Base-by-base conservation (phyloP, 2,888 invertebrate species). In the Agrochola circellaris region DNA sequence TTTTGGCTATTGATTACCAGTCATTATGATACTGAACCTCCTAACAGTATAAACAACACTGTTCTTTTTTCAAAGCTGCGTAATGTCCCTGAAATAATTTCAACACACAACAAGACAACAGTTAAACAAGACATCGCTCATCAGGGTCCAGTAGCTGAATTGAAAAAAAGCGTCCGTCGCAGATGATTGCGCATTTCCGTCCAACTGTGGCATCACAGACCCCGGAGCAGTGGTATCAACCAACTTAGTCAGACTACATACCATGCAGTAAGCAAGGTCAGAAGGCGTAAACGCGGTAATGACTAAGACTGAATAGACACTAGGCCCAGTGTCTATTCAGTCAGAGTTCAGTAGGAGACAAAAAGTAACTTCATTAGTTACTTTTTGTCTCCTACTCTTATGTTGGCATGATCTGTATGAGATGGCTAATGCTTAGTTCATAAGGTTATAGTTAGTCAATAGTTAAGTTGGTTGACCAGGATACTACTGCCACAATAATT, bases 201-300 rank as follows among this genome's bases (percentile, higher is more conserved):
- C 51, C n/a, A 67, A 30, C 20, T 54, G 60, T 74, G 48, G 69
- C 82, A 61, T 61, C 74, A 78, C 60, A n/a, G 23, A 23, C 42
- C n/a, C 7, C n/a, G 60, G 38, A 45, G 62, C 82, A 30, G 38
- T 30, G 42, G 56, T 51, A 77, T 71, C 73, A 71, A 83, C 73
- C 60, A 60, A 66, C 42, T 66, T 51, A 62, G 65, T 51, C 45
- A 60, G 45, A 56, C 61, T 15, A n/a, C n/a, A n/a, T n/a, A 38
- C 26, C 62, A 60, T 15, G 17, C 30, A 9, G 9, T 15, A 48
- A 56, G 26, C 3, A 54, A n/a, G 26, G 20, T 26, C 56, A 66
- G 65, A 72, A 79, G 51, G 23, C n/a, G 26, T 42, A 11, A n/a
- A 26, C 20, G n/a, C 26, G 42, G 26, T 64, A n/a, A 17, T 42